Evolutionary conservation across 1,140 invertebrate species (phyloP).

Genomic region (Neuroterus valhalla): DNA sequence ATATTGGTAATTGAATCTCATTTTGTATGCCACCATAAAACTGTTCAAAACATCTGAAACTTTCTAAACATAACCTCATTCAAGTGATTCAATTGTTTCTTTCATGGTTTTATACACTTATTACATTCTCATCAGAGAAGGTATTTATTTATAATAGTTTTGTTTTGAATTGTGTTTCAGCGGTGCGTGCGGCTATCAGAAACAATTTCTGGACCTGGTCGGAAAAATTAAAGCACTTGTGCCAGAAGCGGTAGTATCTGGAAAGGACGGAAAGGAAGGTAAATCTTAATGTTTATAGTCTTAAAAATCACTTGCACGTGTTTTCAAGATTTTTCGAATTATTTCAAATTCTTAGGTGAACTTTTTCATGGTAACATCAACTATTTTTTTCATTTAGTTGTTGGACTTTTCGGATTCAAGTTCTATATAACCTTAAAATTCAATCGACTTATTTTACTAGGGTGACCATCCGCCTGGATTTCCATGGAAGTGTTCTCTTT

Average conservation of each 20-base stretch:
- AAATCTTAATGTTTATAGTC: constrained; percentile 10
- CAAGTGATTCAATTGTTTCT: too few relatives aligned
- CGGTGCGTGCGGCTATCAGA: constrained; percentile 79
- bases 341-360: constrained; percentile 5
- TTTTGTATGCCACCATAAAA: background rate
- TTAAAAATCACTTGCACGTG: constrained; percentile 10
- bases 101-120: too few relatives aligned
- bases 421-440: too few relatives aligned
- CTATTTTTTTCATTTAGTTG: too few relatives aligned
- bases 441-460: too few relatives aligned
- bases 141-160: too few relatives aligned
- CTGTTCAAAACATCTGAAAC: too few relatives aligned
- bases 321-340: constrained; percentile 23
- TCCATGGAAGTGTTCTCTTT: too few relatives aligned
- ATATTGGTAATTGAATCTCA: constrained; percentile 68
- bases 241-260: constrained; percentile 75
- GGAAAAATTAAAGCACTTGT: constrained; percentile 74
- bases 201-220: constrained; percentile 78
- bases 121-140: too few relatives aligned
- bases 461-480: too few relatives aligned
- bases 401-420: too few relatives aligned
- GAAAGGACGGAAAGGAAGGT: constrained; percentile 77
- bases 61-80: constrained; percentile 29
- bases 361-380: background rate
- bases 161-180: constrained; percentile 63